Evolutionary conservation across 2,797 vertebrate species (phyloP), one percentile per base, ranked within the genome.

Genomic region (Mareca strepera): DNA sequence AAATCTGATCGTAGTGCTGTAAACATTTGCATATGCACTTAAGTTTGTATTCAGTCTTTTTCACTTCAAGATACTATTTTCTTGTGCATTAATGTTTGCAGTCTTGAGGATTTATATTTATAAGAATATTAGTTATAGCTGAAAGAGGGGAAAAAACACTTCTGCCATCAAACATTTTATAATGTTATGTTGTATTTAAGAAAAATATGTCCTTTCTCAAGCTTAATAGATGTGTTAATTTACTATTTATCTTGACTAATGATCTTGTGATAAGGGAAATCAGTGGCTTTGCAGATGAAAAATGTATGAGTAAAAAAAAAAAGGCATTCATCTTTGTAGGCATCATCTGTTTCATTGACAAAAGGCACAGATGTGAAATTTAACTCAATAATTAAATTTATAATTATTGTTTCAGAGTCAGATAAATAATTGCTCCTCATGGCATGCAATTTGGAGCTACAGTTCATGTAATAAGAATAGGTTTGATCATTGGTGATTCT

Each of bases 311-410:
- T 88, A n/a, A n/a, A 48, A 94, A 94, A 94, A 94, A 92, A 82
- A 96, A 90, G 77, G 33, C 63, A 93, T 97, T 97, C 50, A 90
- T 98, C 92, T 92, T 96, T 43, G 88, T 93, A 89, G 46, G 67
- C 73, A 80, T 97, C 58, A 35, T 80, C 94, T 97, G 83, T 88
- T 97, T 88, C 68, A 39, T 88, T 97, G 95, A 96, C 94, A 97
- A 90, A 97, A 98, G 93, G 33, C 96, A 96, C 96, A 98, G 94
- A 97, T 97, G 95, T 90, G 92, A 97, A 96, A 96, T 98, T 95
- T 97, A 95, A 96, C 89, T 96, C 93, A 97, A 93, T 97, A 97
- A 98, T 98, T 98, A 98, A 93, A 96, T 97, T 97, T 97, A 93
- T 98, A 98, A 98, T 98, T 98, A 97, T 91, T 97, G 59, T 77